Evolutionary conservation across 1,140 invertebrate species (phyloP), one percentile per base, ranked within the genome.

Genomic region (Pseudomyrmex concolor): DNA sequence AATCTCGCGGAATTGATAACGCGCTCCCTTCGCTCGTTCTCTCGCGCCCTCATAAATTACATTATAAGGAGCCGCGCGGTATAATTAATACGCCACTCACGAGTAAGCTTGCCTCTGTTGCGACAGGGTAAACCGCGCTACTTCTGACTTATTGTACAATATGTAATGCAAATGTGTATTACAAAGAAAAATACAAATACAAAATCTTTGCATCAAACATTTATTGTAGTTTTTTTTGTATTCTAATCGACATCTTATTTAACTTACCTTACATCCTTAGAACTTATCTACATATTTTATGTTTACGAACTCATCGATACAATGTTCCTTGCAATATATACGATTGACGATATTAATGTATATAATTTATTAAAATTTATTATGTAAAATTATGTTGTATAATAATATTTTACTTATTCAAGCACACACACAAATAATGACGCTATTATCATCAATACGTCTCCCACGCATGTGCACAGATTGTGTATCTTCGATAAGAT

Each of bases 1-100:
- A 93, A 93, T 93, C 92, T 93, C 90, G 68, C 84, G 85, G 87
- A 91, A 92, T 93, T 93, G 92, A 93, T 93, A 92, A 91, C 89
- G 87, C 85, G 91, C 87, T 89, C 86, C 82, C 87, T 77, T 68
- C 66, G 84, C 90, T 84, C 88, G 83, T 87, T 84, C 85, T 88
- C 86, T 86, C 86, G 88, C 89, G 83, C 85, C 86, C 43, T 88
- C 90, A 92, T 92, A 92, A 93, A 93, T 93, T 93, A 93, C 85
- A 81, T 91, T 92, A 92, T 91, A 92, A 92, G 89, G 88, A 91
- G 90, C 84, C 76, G 72, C 84, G 73, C 84, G 86, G 87, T 87
- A 92, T 93, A 93, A 93, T 93, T 93, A 92, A 93, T 93, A 92
- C 87, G 70, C 76, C 73, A 83, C 76, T 84, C 88, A 86, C 83